phyloP scores from a whole-genome alignment of 2,113 vertebrate species.

The Gavialis gangeticus region DNA sequence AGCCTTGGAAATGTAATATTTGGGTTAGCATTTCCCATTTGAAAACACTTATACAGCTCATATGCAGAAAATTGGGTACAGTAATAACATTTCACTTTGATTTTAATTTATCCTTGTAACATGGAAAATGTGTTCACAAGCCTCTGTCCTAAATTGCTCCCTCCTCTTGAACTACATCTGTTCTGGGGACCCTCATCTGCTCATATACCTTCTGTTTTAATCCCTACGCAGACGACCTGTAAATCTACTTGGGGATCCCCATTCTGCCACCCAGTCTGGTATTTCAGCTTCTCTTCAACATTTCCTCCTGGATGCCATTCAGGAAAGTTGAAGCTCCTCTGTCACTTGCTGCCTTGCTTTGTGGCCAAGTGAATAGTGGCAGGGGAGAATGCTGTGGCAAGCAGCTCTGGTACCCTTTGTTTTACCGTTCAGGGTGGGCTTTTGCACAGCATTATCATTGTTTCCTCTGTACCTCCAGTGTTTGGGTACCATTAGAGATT shows the following conservation, averaged over 20 bases:
- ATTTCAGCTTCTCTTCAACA: background rate
- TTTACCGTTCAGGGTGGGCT: background rate
- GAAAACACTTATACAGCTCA: background rate
- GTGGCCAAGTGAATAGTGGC: background rate
- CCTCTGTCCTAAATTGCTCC: background rate
- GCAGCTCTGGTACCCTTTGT: background rate
- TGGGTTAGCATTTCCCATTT: conserved; percentile 11
- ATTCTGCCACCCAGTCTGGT: fast-evolving
- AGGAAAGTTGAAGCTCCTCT: background rate
- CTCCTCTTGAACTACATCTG: background rate
- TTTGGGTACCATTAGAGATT: background rate
- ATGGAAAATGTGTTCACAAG: background rate
- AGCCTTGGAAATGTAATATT: background rate
- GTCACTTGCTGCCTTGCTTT: background rate
- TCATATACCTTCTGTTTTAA: background rate
- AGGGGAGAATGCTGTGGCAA: background rate
- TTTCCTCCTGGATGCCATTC: background rate
- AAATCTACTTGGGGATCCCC: background rate
- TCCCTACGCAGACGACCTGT: background rate
- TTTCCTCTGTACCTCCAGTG: background rate
- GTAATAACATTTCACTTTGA: no score
- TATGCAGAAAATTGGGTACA: conserved; percentile 1
- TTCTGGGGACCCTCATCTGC: background rate
- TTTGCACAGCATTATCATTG: background rate
- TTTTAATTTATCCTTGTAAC: background rate